Percentiles rank a stretch among this genome's conserved stretches.
phyloP scores from a whole-genome alignment of 2,113 vertebrate species.

The Eonycteris spelaea region DNA sequence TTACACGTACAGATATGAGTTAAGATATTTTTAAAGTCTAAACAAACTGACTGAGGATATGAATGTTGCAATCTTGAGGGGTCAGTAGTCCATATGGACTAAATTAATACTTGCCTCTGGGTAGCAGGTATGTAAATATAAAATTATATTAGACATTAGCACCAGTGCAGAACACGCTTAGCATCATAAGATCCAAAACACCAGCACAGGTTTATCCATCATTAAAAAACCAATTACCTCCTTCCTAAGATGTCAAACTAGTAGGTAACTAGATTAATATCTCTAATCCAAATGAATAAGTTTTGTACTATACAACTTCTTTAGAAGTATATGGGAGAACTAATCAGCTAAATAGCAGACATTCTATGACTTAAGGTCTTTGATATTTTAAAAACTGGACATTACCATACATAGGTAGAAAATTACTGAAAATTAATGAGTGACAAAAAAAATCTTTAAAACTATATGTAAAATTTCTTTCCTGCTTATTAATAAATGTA shows the following conservation, averaged over 20 bases:
- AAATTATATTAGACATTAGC: slow-evolving; percentile 47
- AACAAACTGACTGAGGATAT: background rate
- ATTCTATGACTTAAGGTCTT: slow-evolving; percentile 25
- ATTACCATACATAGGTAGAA: slow-evolving; percentile 72
- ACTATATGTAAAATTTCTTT: slow-evolving; percentile 70
- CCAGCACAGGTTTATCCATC: slow-evolving; percentile 13
- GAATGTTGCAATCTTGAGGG: background rate
- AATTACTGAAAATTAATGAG: slow-evolving; percentile 49
- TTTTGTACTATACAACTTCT: slow-evolving; percentile 71
- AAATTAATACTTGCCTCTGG: slow-evolving; percentile 37
- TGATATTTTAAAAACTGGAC: slow-evolving; percentile 72
- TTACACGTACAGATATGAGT: background rate
- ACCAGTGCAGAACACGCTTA: slow-evolving; percentile 34
- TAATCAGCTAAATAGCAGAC: slow-evolving; percentile 33
- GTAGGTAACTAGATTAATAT: slow-evolving; percentile 43
- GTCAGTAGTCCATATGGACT: slow-evolving; percentile 18
- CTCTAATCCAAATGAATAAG: slow-evolving; percentile 53
- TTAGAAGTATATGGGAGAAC: slow-evolving; percentile 15
- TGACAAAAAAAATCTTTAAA: slow-evolving; percentile 23
- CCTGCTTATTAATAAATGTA: slow-evolving; percentile 72
- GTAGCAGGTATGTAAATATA: slow-evolving; percentile 14
- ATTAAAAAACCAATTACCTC: background rate
- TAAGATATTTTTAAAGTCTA: slow-evolving; percentile 12
- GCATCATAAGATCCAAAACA: background rate
- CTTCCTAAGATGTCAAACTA: slow-evolving; percentile 35